Conservation (phyloP, 2,113 vertebrate species). For the Pelecanus crispus region DNA sequence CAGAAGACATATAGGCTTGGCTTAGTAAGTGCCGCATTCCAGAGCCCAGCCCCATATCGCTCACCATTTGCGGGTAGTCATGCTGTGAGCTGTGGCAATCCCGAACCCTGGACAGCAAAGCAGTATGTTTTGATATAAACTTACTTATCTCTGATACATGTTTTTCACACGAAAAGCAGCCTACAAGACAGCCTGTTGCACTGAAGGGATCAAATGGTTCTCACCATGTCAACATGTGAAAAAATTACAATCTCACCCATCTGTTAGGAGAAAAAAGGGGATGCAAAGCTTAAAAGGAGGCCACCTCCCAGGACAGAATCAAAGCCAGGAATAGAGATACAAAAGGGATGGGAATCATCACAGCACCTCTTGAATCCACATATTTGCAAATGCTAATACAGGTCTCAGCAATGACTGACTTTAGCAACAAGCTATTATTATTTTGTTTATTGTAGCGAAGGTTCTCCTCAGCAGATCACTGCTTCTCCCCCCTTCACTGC, state of each 20-base stretch:
- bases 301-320: not conserved
- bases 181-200: not conserved
- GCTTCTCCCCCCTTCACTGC: not conserved
- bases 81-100: not conserved
- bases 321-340: not conserved
- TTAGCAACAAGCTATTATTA: not conserved
- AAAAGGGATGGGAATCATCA: not conserved
- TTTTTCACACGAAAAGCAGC: not conserved
- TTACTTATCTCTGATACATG: not conserved
- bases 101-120: not conserved
- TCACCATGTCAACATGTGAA: not conserved
- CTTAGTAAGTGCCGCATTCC: fast-evolving
- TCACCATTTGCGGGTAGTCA: not conserved
- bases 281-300: not conserved
- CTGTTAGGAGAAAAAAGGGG: not conserved
- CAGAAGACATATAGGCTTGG: not conserved
- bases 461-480: not conserved
- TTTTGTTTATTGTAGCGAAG: not conserved
- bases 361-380: not conserved
- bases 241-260: not conserved
- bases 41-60: not conserved
- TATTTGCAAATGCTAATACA: not conserved
- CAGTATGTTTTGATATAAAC: not conserved
- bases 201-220: not conserved
- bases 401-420: not conserved